Base-by-base conservation (phyloP, 2,797 vertebrate genomes). In the Eutrigla gurnardus region DNA sequence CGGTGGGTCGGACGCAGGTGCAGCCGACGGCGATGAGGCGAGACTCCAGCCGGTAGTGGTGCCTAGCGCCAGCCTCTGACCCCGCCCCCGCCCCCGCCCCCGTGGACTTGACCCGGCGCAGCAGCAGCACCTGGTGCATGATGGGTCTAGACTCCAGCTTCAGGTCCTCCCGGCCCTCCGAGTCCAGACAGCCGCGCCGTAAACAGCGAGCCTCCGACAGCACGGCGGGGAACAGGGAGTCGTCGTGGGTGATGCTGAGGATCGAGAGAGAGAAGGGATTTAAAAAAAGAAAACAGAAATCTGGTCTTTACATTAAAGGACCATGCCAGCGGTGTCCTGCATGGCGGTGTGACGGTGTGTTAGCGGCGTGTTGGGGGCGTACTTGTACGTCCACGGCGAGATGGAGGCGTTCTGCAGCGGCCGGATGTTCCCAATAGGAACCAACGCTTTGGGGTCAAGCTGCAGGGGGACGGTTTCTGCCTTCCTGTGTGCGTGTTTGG, bases 331-430 rank as follows among this genome's bases (percentile, higher is more conserved):
- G 43, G 12, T 37, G 54, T 7, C 32, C 7, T 43, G 9, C 32
- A 14, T 33, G 6, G 4, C n/a, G n/a, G n/a, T n/a, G n/a, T 9
- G 13, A 14, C 53, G 25, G 25, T 25, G 25, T 25, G 25, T 25
- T 15, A 12, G 15, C 15, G 52, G 14, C 13, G 8, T 7, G 50
- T 54, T 45, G 6, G 37, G 2, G 49, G 36, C 90, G 74, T 84
- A 96, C 95, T 83, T 92, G 88, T 92, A 93, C 0, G 84, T 89
- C 95, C 95, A 96, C 0, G 95, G 94, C 3, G 95, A 96, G 86
- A 93, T 88, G 76, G 95, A 95, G 58, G 53, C 46, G 50, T 93
- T 93, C 36, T 84, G 72, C 69, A 95, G 79, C 0, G 89, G 65
- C 0, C 82, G 75, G 40, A 82, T 5, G 47, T 5, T 58, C 17